Evolutionary conservation across 2,113 vertebrate genomes (phyloP).

Genomic region (Nerophis ophidion): DNA sequence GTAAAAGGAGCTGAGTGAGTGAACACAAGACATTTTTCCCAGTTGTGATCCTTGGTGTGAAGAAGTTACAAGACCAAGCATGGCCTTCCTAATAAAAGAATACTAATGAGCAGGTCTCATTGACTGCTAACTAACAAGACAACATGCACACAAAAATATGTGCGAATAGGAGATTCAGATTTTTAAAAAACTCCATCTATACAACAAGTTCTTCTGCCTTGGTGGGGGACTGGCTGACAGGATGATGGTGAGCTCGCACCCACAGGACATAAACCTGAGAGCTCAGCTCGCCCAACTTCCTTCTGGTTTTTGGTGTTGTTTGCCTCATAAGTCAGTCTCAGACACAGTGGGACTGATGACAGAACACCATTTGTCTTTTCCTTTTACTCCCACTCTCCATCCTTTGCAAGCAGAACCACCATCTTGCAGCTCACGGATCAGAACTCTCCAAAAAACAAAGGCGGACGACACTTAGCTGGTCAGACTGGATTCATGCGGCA

Average conservation of each 20-base stretch:
- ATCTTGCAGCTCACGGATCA: conserved; percentile 40
- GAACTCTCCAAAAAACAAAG: conserved; percentile 19
- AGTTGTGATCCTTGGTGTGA: no score
- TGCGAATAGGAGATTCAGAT: background rate
- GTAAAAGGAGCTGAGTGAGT: no score
- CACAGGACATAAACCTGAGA: conserved; percentile 58
- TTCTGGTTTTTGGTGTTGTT: conserved; percentile 24
- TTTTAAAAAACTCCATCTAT: no score
- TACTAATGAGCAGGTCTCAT: background rate
- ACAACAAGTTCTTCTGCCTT: conserved; percentile 40
- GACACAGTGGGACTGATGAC: conserved; percentile 28
- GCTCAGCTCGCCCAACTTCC: conserved; percentile 26
- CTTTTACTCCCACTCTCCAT: conserved; percentile 30
- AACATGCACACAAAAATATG: background rate
- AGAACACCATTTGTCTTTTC: conserved; percentile 24
- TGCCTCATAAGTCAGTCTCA: conserved; percentile 29
- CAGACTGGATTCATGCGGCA: conserved; percentile 15
- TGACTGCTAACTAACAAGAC: background rate
- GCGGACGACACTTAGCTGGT: conserved; percentile 26
- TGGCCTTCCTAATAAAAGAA: no score
- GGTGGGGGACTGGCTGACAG: conserved; percentile 42
- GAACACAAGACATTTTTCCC: no score
- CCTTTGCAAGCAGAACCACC: conserved; percentile 27
- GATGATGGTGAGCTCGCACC: conserved; percentile 52
- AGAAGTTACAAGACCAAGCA: no score